Evolutionary conservation across 2,113 vertebrate species (phyloP), one percentile per base, ranked within the genome.

Genomic region (Taurulus bubalis): DNA sequence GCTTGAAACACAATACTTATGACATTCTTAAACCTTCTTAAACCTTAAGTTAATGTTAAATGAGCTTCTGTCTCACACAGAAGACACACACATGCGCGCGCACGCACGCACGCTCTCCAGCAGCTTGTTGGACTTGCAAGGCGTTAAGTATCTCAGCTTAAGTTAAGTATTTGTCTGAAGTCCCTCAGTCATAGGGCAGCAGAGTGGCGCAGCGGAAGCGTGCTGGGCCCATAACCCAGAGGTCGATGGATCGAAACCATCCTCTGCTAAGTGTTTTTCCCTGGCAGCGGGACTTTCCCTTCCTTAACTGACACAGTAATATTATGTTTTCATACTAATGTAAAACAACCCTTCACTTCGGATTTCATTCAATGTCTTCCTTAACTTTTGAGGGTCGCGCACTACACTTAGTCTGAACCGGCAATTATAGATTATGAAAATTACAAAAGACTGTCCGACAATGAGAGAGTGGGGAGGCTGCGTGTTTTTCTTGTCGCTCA

Each of bases 211-310:
- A 95, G 94, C 90, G 92, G 94, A 95, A 94, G 93, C 94, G 91
- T 95, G 94, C 94, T 95, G 94, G 94, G 93, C 93, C 93, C 94
- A 95, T 95, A 95, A 95, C 94, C 94, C 93, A 95, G 93, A 94
- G 93, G 92, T 94, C 91, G 94, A 94, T 95, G 93, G 92, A 95
- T 94, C 92, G 91, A 63, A 63, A 36, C 60, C 60, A 36, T 63
- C 32, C 30, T 36, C 59, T 62, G 59, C 32, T 51, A 65, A 1
- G 0, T n/a, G 12, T 59, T 3, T 59, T 30, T 59, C 7, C 1
- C 14, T 58, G 12, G 24, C 11, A 26, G 2, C 4, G 26, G 55
- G 6, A 26, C 12, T 26, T 7, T 58, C 6, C 2, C 3, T 58
- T 58, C 15, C 24, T 58, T 58, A 12, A 58, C 30, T 22, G 20